Percentiles rank a stretch among this genome's conserved stretches.
These are phyloP conservation scores for Zeuzera pyrina DNA, from an alignment of 2,888 invertebrate genomes.

Conservation along the genomic window DNA sequence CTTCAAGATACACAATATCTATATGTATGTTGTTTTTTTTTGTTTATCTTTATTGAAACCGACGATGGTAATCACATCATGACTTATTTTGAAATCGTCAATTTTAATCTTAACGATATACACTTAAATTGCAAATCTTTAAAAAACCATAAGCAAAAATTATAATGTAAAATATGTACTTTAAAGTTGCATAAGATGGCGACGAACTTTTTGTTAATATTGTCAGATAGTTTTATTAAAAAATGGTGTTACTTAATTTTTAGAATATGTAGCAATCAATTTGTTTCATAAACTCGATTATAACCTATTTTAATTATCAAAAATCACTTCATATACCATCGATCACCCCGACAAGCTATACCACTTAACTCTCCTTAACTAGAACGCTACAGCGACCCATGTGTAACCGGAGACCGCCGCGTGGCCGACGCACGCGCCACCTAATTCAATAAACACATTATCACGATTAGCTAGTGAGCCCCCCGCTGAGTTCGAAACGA, in stretches of 20 bases:
- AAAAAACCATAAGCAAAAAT: too few relatives aligned
- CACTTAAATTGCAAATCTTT: too few relatives aligned
- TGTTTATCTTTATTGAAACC: not conserved
- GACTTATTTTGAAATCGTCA: too few relatives aligned
- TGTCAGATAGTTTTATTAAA: too few relatives aligned
- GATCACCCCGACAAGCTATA: slow-evolving; percentile 25
- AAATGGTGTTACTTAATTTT: too few relatives aligned
- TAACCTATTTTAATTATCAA: not conserved
- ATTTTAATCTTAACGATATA: too few relatives aligned
- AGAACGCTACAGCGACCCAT: slow-evolving; percentile 26
- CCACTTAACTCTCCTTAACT: slow-evolving; percentile 29
- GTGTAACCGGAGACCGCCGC: slow-evolving; percentile 41
- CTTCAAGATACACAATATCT: too few relatives aligned
- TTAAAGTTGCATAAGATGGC: too few relatives aligned
- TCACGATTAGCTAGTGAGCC: slow-evolving; percentile 63
- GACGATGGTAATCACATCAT: not conserved
- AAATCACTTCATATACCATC: slow-evolving; percentile 1
- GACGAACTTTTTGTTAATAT: too few relatives aligned
- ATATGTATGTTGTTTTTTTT: too few relatives aligned
- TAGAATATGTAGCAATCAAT: too few relatives aligned
- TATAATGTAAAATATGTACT: too few relatives aligned
- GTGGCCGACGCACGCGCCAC: slow-evolving; percentile 61
- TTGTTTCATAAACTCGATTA: not conserved
- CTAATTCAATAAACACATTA: slow-evolving; percentile 74
- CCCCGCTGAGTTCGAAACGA: slow-evolving; percentile 17